A percentile compares a stretch with the other conserved stretches of the same genome.
Conservation (phyloP, 1,140 invertebrate species). For the Anastrepha obliqua region DNA sequence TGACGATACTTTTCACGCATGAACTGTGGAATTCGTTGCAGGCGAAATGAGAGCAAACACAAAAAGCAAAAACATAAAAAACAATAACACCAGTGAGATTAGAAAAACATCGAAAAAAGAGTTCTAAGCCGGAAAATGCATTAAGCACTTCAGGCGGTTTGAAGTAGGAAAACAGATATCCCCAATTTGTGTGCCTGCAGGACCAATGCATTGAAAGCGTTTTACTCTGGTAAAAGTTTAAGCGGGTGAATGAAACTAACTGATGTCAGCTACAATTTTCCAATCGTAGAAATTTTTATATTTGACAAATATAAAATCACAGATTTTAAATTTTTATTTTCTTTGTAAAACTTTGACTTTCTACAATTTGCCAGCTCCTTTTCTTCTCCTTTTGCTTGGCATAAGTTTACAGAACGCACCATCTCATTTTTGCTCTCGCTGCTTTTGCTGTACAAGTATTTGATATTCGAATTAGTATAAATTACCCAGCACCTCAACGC, state of each 20-base stretch:
- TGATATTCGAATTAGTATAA: constrained; percentile 45
- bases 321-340: too few relatives aligned
- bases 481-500: constrained; percentile 26
- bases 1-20: constrained; percentile 32
- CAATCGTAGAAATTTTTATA: too few relatives aligned
- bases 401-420: background rate
- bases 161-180: constrained; percentile 8
- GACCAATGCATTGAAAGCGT: background rate
- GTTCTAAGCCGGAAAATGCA: constrained; percentile 25
- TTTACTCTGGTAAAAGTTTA: background rate
- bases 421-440: background rate
- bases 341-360: too few relatives aligned
- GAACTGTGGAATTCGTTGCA: background rate
- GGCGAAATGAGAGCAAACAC: background rate
- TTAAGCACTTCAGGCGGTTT: constrained; percentile 36
- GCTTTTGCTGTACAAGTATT: background rate
- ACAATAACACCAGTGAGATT: background rate
- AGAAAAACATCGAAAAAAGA: constrained; percentile 5
- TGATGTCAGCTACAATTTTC: too few relatives aligned
- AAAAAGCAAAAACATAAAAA: background rate
- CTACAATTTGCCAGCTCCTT: background rate
- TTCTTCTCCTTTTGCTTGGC: background rate
- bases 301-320: too few relatives aligned
- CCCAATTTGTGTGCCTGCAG: background rate
- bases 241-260: too few relatives aligned